Percentiles rank a stretch among this genome's conserved stretches.
These are phyloP conservation scores for Gymnogyps californianus DNA, from an alignment of 2,113 vertebrate genomes.

Conservation along the genomic window DNA sequence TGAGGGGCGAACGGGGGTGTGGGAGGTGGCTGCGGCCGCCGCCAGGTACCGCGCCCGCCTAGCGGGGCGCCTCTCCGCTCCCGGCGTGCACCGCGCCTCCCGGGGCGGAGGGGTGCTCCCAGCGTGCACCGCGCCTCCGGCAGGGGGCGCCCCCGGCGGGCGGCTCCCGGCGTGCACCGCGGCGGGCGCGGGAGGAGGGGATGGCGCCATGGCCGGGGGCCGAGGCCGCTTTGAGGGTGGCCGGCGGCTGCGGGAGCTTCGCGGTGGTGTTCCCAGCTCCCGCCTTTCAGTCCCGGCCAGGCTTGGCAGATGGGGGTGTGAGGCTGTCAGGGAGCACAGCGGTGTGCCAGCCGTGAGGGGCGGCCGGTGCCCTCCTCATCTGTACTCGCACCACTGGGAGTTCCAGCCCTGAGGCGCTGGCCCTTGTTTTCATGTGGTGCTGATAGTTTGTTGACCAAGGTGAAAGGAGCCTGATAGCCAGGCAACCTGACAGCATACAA, in stretches of 20 bases:
- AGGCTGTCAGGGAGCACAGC: background rate
- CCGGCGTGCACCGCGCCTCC: background rate
- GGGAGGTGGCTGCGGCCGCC: background rate
- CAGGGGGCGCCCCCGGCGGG: background rate
- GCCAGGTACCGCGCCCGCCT: no score
- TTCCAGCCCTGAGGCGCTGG: no score
- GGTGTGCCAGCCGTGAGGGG: background rate
- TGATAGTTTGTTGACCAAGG: accelerated
- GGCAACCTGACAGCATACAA: accelerated
- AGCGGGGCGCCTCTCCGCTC: no score
- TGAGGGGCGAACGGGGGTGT: no score
- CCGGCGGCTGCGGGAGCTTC: no score
- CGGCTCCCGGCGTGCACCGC: no score
- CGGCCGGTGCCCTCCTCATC: background rate
- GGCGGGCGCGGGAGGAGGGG: background rate
- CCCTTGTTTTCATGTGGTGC: accelerated
- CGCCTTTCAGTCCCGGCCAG: accelerated
- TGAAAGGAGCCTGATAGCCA: accelerated
- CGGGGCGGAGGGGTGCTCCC: background rate
- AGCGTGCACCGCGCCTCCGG: background rate
- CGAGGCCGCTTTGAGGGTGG: accelerated
- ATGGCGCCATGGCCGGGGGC: background rate
- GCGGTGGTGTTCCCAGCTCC: accelerated
- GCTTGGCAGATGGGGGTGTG: background rate
- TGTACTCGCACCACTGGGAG: accelerated